Evolutionary conservation across 2,113 vertebrate genomes (phyloP).

Genomic region (Elanus axillaris): DNA sequence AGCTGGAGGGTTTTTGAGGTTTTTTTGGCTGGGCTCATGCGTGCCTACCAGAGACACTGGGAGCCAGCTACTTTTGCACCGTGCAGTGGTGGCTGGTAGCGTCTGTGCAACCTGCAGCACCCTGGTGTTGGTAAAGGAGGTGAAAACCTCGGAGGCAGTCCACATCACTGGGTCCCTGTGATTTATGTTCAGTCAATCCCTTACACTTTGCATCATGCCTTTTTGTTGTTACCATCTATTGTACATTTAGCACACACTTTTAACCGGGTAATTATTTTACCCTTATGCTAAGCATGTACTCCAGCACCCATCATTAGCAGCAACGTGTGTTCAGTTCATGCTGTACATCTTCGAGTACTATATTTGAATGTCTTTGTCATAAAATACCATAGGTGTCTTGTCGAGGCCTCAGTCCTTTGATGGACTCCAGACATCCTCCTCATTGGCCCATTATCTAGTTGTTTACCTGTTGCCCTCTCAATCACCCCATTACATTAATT

Average conservation of each 20-base stretch:
- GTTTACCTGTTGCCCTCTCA: not conserved
- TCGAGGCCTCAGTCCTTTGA: not conserved
- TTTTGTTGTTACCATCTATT: not conserved
- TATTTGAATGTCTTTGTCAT: not conserved
- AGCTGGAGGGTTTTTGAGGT: not conserved
- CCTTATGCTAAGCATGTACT: not conserved
- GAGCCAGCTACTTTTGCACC: not conserved
- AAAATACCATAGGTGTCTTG: not conserved
- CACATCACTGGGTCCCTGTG: not conserved
- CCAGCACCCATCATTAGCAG: not conserved
- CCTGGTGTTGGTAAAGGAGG: not conserved
- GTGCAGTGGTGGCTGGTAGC: accelerated
- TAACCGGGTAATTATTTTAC: not conserved
- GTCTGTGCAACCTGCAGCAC: accelerated
- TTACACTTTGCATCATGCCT: not conserved
- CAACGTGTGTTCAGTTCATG: not conserved
- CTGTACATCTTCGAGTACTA: not conserved
- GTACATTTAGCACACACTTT: not conserved
- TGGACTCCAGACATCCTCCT: not conserved
- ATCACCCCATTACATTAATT: conserved; percentile 13
- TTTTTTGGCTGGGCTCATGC: accelerated
- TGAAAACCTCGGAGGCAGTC: accelerated
- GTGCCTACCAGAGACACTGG: accelerated
- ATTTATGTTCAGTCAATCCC: not conserved
- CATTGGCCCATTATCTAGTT: not conserved